Conservation (phyloP, 2,888 invertebrate genomes). For the Meteorus cinctellus region DNA sequence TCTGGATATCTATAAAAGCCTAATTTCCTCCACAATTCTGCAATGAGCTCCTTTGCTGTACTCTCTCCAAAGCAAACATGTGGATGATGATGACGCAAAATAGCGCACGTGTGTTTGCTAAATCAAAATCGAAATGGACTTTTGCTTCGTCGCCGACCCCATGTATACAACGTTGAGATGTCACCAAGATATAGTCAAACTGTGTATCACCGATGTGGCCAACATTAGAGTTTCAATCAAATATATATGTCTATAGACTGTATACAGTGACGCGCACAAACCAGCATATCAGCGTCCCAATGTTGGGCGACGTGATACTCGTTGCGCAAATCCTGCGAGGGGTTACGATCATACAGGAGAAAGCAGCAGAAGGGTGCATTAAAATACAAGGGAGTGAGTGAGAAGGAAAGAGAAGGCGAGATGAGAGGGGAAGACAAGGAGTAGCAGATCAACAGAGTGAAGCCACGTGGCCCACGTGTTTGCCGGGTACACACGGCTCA, state of each 20-base stretch:
- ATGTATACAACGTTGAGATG: slow-evolving; percentile 46
- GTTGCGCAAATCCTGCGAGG: slow-evolving; percentile 62
- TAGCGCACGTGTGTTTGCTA: slow-evolving; percentile 65
- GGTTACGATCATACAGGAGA: slow-evolving; percentile 46
- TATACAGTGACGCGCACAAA: slow-evolving; percentile 10
- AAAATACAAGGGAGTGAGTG: slow-evolving; percentile 39
- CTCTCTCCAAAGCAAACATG: slow-evolving; percentile 37
- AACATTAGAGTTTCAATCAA: not conserved
- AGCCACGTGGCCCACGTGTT: slow-evolving; percentile 71
- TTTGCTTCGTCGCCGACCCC: slow-evolving; percentile 48
- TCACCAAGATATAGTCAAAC: slow-evolving; percentile 53
- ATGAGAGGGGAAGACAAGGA: slow-evolving; percentile 13
- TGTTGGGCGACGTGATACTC: slow-evolving; percentile 44
- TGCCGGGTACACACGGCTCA: slow-evolving; percentile 70
- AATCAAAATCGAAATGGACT: slow-evolving; percentile 52
- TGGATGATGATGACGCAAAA: slow-evolving; percentile 61
- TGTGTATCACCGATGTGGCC: slow-evolving; percentile 27
- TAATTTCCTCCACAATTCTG: too few species aligned
- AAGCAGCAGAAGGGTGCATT: slow-evolving; percentile 37
- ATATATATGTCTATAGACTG: not conserved
- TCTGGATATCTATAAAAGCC: too few species aligned
- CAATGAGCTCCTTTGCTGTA: not conserved
- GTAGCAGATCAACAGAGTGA: slow-evolving; percentile 54
- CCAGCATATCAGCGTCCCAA: slow-evolving; percentile 4
- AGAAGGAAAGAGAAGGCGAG: too few species aligned